These are phyloP conservation scores for Atrichornis clamosus DNA, from an alignment of 2,113 vertebrate genomes.

Conservation along the genomic window DNA sequence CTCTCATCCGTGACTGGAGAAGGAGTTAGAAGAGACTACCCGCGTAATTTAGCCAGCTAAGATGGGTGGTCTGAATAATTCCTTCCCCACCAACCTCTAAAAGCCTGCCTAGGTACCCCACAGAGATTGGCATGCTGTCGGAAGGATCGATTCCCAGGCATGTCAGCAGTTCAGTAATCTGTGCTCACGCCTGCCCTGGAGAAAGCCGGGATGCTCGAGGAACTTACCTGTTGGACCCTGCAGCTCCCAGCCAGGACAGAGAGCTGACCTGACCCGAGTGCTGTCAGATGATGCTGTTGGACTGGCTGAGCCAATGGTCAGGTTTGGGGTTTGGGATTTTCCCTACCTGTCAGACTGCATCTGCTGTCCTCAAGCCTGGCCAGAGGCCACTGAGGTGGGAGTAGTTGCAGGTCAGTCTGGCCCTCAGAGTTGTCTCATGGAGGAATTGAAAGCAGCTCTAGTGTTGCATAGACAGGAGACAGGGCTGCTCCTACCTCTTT, in stretches of 20 bases:
- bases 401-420: background rate
- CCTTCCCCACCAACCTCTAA: constrained; percentile 13
- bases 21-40: constrained; percentile 34
- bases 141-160: background rate
- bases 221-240: background rate
- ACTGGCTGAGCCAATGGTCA: accelerated
- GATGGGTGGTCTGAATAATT: constrained; percentile 62
- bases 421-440: background rate
- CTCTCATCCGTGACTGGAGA: constrained; percentile 48
- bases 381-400: background rate
- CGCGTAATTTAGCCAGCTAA: constrained; percentile 42
- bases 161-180: background rate
- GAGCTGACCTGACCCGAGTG: accelerated
- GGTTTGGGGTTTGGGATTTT: background rate
- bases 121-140: background rate
- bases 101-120: constrained; percentile 45
- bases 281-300: background rate
- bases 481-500: background rate
- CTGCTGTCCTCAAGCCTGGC: background rate
- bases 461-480: background rate
- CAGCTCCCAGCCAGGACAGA: background rate
- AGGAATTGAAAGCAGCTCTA: accelerated
- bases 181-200: background rate
- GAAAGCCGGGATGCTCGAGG: background rate
- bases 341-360: background rate